Conservation (phyloP, 2,113 vertebrate species). For the Chaetodon auriga region DNA sequence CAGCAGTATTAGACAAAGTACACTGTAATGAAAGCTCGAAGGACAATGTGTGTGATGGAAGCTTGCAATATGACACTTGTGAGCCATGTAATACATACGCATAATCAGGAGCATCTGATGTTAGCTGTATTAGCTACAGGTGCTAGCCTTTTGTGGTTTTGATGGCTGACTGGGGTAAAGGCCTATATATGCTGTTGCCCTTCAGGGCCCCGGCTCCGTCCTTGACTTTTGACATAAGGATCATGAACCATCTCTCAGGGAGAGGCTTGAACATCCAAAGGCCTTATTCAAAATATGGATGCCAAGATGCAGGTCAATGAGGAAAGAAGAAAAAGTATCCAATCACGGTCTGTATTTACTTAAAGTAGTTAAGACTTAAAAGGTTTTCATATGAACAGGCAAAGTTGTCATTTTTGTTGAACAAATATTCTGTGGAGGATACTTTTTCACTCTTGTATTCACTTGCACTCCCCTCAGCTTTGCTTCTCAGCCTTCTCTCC, state of each 20-base stretch:
- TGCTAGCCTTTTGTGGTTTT: slow-evolving; percentile 66
- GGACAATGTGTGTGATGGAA: slow-evolving; percentile 61
- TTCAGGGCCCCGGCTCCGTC: slow-evolving; percentile 72
- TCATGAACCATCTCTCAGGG: slow-evolving; percentile 60
- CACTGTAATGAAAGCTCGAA: slow-evolving; percentile 73
- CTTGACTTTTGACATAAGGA: slow-evolving; percentile 68
- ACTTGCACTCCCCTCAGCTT: slow-evolving; percentile 57
- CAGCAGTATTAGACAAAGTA: slow-evolving; percentile 71
- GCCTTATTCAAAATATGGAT: slow-evolving; percentile 65
- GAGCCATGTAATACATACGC: slow-evolving; percentile 68
- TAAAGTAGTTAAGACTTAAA: slow-evolving; percentile 71
- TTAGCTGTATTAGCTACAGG: slow-evolving; percentile 76
- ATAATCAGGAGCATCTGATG: slow-evolving; percentile 70
- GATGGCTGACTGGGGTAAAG: slow-evolving; percentile 80
- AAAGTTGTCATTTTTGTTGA: slow-evolving; percentile 74
- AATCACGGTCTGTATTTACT: slow-evolving; percentile 69
- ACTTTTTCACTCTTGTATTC: slow-evolving; percentile 74
- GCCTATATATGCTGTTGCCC: slow-evolving; percentile 68
- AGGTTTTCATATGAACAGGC: slow-evolving; percentile 77
- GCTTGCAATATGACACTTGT: slow-evolving; percentile 72
- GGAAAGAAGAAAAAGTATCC: slow-evolving; percentile 81
- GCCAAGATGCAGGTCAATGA: slow-evolving; percentile 72
- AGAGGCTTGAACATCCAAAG: slow-evolving; percentile 75
- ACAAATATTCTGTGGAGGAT: slow-evolving; percentile 76
- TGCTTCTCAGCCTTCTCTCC: slow-evolving; percentile 52